phyloP scores from a whole-genome alignment of 2,888 invertebrate genomes.

The Pseudococcus viburni region DNA sequence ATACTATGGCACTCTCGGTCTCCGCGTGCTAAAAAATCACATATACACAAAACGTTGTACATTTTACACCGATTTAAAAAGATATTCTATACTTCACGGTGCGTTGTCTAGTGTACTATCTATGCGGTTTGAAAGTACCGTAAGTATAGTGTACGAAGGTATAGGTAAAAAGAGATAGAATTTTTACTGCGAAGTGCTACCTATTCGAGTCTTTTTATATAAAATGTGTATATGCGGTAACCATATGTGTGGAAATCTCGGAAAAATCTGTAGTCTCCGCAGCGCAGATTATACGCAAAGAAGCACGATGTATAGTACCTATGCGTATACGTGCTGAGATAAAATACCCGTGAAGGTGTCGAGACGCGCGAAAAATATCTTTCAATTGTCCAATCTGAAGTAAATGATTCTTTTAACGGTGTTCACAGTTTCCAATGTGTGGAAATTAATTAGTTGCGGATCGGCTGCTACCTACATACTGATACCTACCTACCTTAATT shows the following conservation, averaged over 20 bases:
- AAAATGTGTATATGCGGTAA: slow-evolving; percentile 30
- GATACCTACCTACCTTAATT: background rate
- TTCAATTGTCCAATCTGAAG: slow-evolving; percentile 12
- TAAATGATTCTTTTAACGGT: slow-evolving; percentile 42
- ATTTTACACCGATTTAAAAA: slow-evolving; percentile 58
- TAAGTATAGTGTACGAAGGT: background rate
- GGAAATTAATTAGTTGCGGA: slow-evolving; percentile 46
- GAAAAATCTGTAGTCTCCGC: slow-evolving; percentile 29
- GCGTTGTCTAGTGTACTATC: slow-evolving; percentile 15
- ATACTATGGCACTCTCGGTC: slow-evolving; percentile 26
- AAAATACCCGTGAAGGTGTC: slow-evolving; percentile 49
- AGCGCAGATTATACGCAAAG: slow-evolving; percentile 36
- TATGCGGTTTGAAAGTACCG: slow-evolving; percentile 41
- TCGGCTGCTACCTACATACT: background rate
- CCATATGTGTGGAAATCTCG: slow-evolving; percentile 44
- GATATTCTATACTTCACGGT: slow-evolving; percentile 51
- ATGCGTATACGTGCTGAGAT: slow-evolving; percentile 52
- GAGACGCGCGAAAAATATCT: slow-evolving; percentile 52
- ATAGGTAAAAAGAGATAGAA: background rate
- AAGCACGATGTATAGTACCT: background rate
- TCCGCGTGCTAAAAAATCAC: slow-evolving; percentile 57
- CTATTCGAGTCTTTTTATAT: background rate
- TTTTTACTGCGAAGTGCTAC: background rate
- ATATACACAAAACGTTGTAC: slow-evolving; percentile 57
- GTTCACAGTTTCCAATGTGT: slow-evolving; percentile 28